Conservation (phyloP, 1,140 invertebrate species). For the Trypoxylus dichotomus region DNA sequence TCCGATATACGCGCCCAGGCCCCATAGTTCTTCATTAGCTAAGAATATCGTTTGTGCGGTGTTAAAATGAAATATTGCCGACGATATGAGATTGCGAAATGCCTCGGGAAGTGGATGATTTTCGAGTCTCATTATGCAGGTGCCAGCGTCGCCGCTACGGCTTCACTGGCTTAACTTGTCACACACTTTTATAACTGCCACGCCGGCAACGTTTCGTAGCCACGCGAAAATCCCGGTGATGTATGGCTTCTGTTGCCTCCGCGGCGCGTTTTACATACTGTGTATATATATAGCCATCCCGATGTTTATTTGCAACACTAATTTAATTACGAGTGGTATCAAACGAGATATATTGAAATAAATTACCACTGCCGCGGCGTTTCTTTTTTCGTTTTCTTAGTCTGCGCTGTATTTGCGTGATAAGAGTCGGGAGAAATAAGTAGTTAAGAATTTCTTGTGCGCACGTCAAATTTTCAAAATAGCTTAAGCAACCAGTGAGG, state of each 20-base stretch:
- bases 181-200: slow-evolving; percentile 34
- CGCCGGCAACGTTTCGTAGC: slow-evolving; percentile 26
- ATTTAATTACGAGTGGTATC: slow-evolving; percentile 9
- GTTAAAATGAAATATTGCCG: slow-evolving; percentile 31
- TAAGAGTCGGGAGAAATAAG: neutral
- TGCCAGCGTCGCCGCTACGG: slow-evolving; percentile 12
- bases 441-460: neutral
- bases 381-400: neutral
- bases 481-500: too few relatives aligned
- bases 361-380: neutral
- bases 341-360: slow-evolving; percentile 18
- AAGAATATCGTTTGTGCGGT: slow-evolving; percentile 22
- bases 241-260: slow-evolving; percentile 22
- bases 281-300: neutral
- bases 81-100: slow-evolving; percentile 31
- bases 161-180: slow-evolving; percentile 33
- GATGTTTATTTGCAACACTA: slow-evolving; percentile 7
- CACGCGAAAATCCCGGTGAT: slow-evolving; percentile 30
- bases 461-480: too few relatives aligned
- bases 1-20: neutral
- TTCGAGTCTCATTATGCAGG: slow-evolving; percentile 34
- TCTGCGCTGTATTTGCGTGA: neutral
- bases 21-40: slow-evolving; percentile 26
- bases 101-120: slow-evolving; percentile 27
- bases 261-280: neutral